phyloP scores from a whole-genome alignment of 2,113 vertebrate genomes.

The Rhadina sibilatrix region DNA sequence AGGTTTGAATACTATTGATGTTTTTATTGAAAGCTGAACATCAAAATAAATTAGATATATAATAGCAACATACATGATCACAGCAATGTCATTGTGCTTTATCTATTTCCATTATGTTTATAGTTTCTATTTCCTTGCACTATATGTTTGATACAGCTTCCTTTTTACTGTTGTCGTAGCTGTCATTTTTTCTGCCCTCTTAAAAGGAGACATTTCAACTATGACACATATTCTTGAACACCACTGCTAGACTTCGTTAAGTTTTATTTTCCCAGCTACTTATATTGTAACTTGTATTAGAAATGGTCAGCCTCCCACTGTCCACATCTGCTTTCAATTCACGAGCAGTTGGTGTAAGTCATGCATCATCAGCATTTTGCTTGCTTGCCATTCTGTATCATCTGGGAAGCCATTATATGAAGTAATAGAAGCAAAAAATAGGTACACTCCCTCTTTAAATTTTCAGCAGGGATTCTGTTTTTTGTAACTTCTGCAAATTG shows the following conservation, averaged over 20 bases:
- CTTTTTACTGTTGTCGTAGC: not conserved
- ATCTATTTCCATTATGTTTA: not conserved
- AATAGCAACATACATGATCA: not conserved
- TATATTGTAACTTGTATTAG: not conserved
- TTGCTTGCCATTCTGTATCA: conserved; percentile 45
- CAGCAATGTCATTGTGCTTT: not conserved
- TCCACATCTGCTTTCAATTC: conserved; percentile 69
- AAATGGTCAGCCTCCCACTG: conserved; percentile 44
- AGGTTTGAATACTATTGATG: not conserved
- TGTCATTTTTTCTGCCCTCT: not conserved
- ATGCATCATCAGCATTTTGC: conserved; percentile 48
- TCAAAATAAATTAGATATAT: not conserved
- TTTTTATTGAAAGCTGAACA: not conserved
- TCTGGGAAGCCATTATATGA: conserved; percentile 57
- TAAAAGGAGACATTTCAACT: not conserved
- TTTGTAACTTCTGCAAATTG: conserved; percentile 60
- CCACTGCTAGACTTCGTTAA: not conserved
- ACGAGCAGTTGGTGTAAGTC: conserved; percentile 58
- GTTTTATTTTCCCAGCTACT: not conserved
- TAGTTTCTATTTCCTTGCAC: not conserved
- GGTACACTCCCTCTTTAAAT: conserved; percentile 45
- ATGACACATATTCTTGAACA: not conserved
- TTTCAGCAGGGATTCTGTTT: conserved; percentile 58
- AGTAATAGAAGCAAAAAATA: conserved; percentile 60
- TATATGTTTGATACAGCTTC: not conserved